A percentile compares a stretch with the other conserved stretches of the same genome.
Evolutionary conservation across 2,888 invertebrate genomes (phyloP).

Genomic region (Perithous albicinctus): DNA sequence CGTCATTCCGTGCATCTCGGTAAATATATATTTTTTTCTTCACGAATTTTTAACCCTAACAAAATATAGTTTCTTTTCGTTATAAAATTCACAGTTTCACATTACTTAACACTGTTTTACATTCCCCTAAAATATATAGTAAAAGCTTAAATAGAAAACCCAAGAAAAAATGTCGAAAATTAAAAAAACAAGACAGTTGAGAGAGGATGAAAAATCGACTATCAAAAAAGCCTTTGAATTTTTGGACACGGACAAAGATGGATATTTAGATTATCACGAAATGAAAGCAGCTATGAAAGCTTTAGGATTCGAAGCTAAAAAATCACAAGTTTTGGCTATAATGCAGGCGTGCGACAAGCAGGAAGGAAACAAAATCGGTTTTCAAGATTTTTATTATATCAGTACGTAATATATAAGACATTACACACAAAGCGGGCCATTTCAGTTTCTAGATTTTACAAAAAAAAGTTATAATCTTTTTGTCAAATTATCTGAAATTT

Average conservation of each 20-base stretch:
- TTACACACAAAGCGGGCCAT: no score
- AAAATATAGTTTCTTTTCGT: neutral
- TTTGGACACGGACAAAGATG: conserved; percentile 75
- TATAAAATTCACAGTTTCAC: neutral
- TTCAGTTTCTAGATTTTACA: no score
- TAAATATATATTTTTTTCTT: conserved; percentile 18
- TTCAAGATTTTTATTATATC: conserved; percentile 75
- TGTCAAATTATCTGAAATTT: no score
- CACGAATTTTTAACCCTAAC: neutral
- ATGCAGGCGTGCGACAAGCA: conserved; percentile 71
- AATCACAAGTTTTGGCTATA: conserved; percentile 72
- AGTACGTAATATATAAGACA: no score
- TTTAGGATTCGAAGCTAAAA: conserved; percentile 74
- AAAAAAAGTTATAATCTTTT: no score
- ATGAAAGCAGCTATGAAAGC: conserved; percentile 75
- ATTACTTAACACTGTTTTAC: neutral
- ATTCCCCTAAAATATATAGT: neutral
- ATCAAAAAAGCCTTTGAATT: conserved; percentile 73
- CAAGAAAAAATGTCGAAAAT: conserved; percentile 28
- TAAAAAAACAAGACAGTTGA: conserved; percentile 62
- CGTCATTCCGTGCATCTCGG: conserved; percentile 3
- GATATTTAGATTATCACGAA: conserved; percentile 77
- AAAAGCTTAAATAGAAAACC: neutral
- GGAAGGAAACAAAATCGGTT: conserved; percentile 64
- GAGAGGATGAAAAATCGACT: conserved; percentile 68